These are phyloP conservation scores for Lepidotrigona ventralis DNA, from an alignment of 1,140 invertebrate species.

Conservation along the genomic window DNA sequence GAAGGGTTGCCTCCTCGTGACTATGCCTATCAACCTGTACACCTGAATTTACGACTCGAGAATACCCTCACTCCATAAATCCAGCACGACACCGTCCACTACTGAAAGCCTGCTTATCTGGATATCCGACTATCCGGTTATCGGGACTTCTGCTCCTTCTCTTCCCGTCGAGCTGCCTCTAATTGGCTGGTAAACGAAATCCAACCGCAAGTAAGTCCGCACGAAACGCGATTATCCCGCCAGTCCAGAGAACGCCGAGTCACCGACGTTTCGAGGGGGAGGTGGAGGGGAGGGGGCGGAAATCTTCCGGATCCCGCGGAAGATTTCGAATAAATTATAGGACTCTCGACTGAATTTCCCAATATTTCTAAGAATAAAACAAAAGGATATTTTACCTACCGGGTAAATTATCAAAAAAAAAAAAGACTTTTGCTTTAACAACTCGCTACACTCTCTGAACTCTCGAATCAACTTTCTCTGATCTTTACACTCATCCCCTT, in stretches of 20 bases:
- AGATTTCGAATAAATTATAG: too few species aligned
- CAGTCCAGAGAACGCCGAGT: conserved; percentile 9
- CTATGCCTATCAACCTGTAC: conserved; percentile 46
- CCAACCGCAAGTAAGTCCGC: conserved; percentile 6
- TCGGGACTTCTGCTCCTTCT: conserved; percentile 31
- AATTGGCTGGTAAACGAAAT: conserved; percentile 46
- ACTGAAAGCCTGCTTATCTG: conserved; percentile 44
- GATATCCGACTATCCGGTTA: conserved; percentile 50
- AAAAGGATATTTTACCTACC: too few species aligned
- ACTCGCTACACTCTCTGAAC: too few species aligned
- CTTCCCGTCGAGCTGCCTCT: conserved; percentile 32
- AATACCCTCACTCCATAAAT: conserved; percentile 51
- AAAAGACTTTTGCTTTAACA: too few species aligned
- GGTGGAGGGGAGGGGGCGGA: too few species aligned
- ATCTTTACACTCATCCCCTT: too few species aligned
- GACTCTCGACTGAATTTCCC: too few species aligned
- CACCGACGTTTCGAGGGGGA: too few species aligned
- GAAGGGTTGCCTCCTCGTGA: conserved; percentile 42
- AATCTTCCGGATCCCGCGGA: too few species aligned
- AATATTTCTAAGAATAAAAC: too few species aligned
- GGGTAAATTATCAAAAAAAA: too few species aligned
- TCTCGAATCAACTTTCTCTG: too few species aligned
- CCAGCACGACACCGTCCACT: conserved; percentile 28
- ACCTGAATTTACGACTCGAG: conserved; percentile 49
- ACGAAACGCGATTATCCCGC: conserved; percentile 35